Conservation (phyloP, 1,140 invertebrate species). For the Pantala flavescens region DNA sequence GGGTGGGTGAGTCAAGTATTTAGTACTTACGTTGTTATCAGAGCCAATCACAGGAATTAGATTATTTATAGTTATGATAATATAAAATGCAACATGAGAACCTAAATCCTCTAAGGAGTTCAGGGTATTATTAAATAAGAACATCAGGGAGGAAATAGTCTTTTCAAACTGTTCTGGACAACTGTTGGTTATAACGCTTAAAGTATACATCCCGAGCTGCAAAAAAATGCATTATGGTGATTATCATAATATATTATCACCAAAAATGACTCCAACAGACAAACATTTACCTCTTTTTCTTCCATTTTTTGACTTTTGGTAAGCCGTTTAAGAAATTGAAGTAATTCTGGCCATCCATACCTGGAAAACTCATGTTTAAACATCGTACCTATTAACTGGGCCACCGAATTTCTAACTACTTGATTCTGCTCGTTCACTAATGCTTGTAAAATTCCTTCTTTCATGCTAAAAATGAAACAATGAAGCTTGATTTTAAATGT, state of each 20-base stretch:
- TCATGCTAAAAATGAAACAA: constrained; percentile 40
- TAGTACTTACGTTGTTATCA: constrained; percentile 43
- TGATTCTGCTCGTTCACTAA: constrained; percentile 49
- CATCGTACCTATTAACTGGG: constrained; percentile 53
- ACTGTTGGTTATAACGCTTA: constrained; percentile 51
- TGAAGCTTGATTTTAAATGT: not conserved
- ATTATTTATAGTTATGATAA: constrained; percentile 48
- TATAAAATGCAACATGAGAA: constrained; percentile 44
- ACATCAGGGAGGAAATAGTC: constrained; percentile 41
- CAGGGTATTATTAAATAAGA: constrained; percentile 43
- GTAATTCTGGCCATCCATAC: constrained; percentile 55
- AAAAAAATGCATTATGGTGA: constrained; percentile 24
- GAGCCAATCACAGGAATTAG: constrained; percentile 44
- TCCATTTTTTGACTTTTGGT: constrained; percentile 40
- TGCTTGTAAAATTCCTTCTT: constrained; percentile 44
- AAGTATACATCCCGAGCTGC: constrained; percentile 53
- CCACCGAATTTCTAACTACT: constrained; percentile 49
- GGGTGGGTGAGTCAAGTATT: not conserved
- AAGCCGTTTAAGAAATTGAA: constrained; percentile 52
- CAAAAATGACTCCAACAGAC: not conserved
- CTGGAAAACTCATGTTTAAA: constrained; percentile 59
- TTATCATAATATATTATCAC: constrained; percentile 13
- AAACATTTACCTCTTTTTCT: constrained; percentile 45
- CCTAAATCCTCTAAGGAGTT: constrained; percentile 38
- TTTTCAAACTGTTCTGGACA: constrained; percentile 45